These are phyloP conservation scores for Scolopax rusticola DNA, from an alignment of 2,797 vertebrate genomes.

Conservation along the genomic window DNA sequence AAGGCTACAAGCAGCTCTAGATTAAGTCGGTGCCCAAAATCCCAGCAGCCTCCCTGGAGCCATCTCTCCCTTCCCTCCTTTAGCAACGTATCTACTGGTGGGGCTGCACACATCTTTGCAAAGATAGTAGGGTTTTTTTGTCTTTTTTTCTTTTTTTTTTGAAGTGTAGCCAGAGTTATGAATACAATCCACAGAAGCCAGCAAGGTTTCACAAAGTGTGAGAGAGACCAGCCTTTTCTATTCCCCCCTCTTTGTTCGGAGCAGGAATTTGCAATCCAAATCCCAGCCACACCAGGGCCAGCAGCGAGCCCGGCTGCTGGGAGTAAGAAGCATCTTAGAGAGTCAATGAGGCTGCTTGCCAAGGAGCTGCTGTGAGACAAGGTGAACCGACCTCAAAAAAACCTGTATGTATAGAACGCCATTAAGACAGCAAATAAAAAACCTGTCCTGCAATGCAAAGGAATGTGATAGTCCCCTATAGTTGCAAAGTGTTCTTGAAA, in stretches of 20 bases:
- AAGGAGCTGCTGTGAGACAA: neutral
- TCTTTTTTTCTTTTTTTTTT: neutral
- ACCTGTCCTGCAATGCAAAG: constrained; percentile 34
- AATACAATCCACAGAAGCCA: neutral
- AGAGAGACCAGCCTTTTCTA: constrained; percentile 32
- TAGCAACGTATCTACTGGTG: neutral
- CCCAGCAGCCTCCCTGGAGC: neutral
- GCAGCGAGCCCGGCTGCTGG: constrained; percentile 14
- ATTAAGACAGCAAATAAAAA: constrained; percentile 52
- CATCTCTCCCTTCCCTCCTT: neutral
- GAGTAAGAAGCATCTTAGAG: constrained; percentile 29
- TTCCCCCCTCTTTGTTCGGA: constrained; percentile 26
- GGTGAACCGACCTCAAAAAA: neutral
- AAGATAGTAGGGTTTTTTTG: neutral
- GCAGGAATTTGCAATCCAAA: constrained; percentile 69
- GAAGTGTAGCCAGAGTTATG: neutral
- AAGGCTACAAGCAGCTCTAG: neutral
- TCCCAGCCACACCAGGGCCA: constrained; percentile 14
- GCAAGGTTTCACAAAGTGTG: neutral
- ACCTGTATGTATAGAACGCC: neutral
- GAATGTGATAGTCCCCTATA: constrained; percentile 51
- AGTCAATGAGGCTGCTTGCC: constrained; percentile 12
- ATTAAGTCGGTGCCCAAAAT: neutral
- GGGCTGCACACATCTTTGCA: neutral
- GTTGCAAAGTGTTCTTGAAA: constrained; percentile 55